Base-by-base conservation (phyloP, 2,113 vertebrate species). In the Bagarius yarrelli region DNA sequence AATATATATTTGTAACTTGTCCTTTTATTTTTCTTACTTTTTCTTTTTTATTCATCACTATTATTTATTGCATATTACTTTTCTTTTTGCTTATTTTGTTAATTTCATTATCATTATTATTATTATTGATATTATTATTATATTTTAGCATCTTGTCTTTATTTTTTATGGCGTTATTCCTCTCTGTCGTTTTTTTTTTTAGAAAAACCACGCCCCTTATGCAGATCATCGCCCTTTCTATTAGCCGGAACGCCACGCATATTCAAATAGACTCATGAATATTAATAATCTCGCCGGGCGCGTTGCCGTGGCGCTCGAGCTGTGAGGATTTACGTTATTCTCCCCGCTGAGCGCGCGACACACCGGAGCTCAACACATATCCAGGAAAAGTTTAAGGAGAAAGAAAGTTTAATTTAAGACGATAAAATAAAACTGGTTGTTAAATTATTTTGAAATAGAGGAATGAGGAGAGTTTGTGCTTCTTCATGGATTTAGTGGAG, bases 401-500 rank as follows among this genome's bases (percentile, higher is more conserved):
- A 44, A 52, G 15, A 13, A n/a, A 36, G 4, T 1, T 27, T 40
- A 14, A 55, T 34, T 52, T 55, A 67, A 15, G 27, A 23, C 9
- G 5, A 40, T 59, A n/a, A 57, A n/a, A 21, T 25, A 2, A 13
- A 23, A 0, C 21, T 21, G 4, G 1, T 25, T 4, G n/a, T 30
- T 16, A 4, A 63, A 32, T 47, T 66, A 32, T 55, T 61, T 21
- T 47, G 27, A 23, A 18, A 71, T n/a, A 47, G 71, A 81, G 44
- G 44, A 55, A 79, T 82, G 76, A 13, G 59, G 44, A 64, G 21
- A 77, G 53, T 40, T 8, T 23, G 21, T 8, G 71, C 25, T 2
- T 40, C 55, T 19, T 76, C 61, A 83, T 83, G 84, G 84, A 85
- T 83, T 66, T 85, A 76, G 52, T 85, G 77, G 76, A 80, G 47